A percentile compares a stretch with the other conserved stretches of the same genome.
Evolutionary conservation across 64 coral and sea anemone genomes (phyloP).

Genomic region (Cladopsammia gracilis): DNA sequence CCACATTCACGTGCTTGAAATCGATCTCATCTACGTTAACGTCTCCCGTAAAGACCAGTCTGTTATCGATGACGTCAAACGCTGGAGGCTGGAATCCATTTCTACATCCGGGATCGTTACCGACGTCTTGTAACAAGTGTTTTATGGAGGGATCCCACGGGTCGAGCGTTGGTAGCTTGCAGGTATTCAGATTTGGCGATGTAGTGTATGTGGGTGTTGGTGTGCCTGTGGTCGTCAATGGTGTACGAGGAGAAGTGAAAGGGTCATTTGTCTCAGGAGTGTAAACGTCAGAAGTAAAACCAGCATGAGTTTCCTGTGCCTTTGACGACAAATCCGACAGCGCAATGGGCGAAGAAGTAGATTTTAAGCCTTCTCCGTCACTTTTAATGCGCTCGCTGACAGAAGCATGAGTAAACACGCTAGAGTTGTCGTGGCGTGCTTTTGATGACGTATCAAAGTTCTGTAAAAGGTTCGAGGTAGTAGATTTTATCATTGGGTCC

Average conservation of each 20-base stretch:
- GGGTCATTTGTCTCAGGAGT: neutral
- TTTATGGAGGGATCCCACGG: slow-evolving; percentile 84
- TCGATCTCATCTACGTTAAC: slow-evolving; percentile 13
- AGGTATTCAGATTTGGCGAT: slow-evolving; percentile 10
- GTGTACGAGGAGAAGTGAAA: neutral
- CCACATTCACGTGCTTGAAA: slow-evolving; percentile 39
- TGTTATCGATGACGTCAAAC: slow-evolving; percentile 77
- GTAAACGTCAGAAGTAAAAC: too few species aligned
- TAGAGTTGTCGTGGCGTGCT: neutral
- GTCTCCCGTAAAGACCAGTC: slow-evolving; percentile 57
- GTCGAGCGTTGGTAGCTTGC: slow-evolving; percentile 84
- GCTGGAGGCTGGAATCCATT: slow-evolving; percentile 54
- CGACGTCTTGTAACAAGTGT: slow-evolving; percentile 69
- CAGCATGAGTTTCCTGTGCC: neutral
- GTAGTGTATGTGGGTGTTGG: slow-evolving; percentile 22
- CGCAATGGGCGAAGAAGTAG: neutral
- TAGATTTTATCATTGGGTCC: neutral
- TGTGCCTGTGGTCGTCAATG: neutral
- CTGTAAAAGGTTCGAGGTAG: too few species aligned
- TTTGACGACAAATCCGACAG: neutral
- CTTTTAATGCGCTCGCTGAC: neutral
- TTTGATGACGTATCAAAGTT: neutral
- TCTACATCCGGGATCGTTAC: slow-evolving; percentile 73
- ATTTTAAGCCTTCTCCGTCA: neutral
- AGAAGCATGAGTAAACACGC: neutral